Evolutionary conservation across 2,888 invertebrate genomes (phyloP).

Genomic region (Andricus quercusramuli): DNA sequence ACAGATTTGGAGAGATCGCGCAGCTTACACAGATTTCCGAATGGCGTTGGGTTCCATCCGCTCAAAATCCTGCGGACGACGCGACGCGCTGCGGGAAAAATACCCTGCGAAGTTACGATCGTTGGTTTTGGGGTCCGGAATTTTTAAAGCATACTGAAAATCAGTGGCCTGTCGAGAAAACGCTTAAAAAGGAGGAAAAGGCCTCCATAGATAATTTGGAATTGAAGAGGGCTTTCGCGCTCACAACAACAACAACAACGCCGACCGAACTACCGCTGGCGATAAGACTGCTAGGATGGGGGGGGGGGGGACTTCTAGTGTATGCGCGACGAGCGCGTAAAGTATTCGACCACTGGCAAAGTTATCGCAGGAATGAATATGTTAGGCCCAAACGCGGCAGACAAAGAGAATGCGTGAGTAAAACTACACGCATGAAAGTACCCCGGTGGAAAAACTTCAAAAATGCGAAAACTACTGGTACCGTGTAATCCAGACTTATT

Average conservation of each 20-base stretch:
- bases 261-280: background rate
- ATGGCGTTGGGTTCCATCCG: conserved; percentile 43
- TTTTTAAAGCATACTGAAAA: background rate
- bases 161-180: background rate
- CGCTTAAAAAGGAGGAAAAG: background rate
- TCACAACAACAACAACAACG: too few species aligned
- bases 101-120: background rate
- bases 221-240: background rate
- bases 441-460: background rate
- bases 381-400: too few species aligned
- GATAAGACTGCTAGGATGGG: background rate
- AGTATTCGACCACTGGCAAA: background rate
- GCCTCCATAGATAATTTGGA: background rate
- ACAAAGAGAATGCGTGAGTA: background rate
- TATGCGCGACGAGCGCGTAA: too few species aligned
- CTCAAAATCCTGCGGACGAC: conserved; percentile 58
- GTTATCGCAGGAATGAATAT: background rate
- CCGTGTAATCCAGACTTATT: background rate
- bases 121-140: background rate
- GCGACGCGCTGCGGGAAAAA: conserved; percentile 44
- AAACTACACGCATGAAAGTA: background rate
- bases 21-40: too few species aligned
- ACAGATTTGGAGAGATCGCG: too few species aligned
- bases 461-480: background rate
- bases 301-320: background rate